Percentiles rank a stretch among this genome's conserved stretches.
These are phyloP conservation scores for Drosophila testacea DNA, from an alignment of 2,888 invertebrate genomes.

Conservation along the genomic window DNA sequence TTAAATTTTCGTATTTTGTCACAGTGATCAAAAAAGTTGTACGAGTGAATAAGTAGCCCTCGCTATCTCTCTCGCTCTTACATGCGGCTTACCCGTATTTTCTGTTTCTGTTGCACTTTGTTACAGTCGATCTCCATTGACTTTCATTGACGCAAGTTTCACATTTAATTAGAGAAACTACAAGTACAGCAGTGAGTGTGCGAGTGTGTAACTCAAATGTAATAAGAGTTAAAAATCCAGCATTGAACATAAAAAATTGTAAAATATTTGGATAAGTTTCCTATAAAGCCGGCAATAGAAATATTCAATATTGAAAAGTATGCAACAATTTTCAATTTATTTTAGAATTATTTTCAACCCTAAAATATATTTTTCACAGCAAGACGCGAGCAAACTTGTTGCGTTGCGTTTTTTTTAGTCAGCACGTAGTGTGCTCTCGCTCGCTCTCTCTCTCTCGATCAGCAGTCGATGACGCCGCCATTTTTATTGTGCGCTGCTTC, in stretches of 20 bases:
- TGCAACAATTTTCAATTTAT: conserved; percentile 67
- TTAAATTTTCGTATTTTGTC: neutral
- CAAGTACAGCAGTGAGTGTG: conserved; percentile 23
- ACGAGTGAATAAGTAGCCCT: conserved; percentile 13
- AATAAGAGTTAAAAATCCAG: conserved; percentile 16
- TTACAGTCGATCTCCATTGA: conserved; percentile 37
- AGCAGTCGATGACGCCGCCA: conserved; percentile 56
- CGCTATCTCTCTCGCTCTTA: conserved; percentile 39
- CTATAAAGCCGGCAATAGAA: conserved; percentile 59
- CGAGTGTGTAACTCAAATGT: conserved; percentile 31
- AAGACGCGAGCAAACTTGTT: conserved; percentile 57
- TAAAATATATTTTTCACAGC: conserved; percentile 62
- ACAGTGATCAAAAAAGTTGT: neutral
- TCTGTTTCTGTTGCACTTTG: conserved; percentile 38
- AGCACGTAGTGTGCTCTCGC: conserved; percentile 56
- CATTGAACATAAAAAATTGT: conserved; percentile 5
- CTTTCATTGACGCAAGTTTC: conserved; percentile 59
- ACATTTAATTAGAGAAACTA: conserved; percentile 60
- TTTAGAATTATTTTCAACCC: conserved; percentile 70
- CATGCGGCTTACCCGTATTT: conserved; percentile 12
- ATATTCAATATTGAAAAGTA: conserved; percentile 72
- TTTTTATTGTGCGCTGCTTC: conserved; percentile 72
- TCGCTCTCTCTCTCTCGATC: conserved; percentile 41
- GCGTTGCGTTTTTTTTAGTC: conserved; percentile 34
- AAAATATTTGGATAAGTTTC: conserved; percentile 17